Percentiles rank a stretch among this genome's conserved stretches.
These are phyloP conservation scores for Cecidostiba fungosa DNA, from an alignment of 2,888 invertebrate species.

Conservation along the genomic window DNA sequence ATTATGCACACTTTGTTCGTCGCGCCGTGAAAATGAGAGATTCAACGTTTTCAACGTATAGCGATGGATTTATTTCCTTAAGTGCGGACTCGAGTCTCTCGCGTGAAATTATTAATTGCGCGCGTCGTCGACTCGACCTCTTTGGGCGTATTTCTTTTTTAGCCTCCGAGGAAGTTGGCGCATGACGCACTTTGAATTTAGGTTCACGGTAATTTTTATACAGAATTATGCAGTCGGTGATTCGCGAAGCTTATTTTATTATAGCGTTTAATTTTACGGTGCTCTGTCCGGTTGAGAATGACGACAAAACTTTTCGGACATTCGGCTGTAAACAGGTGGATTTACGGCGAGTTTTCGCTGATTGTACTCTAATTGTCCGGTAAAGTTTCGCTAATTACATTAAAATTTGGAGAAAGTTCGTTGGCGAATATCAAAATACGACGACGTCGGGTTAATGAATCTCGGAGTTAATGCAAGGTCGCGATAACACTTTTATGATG, in stretches of 20 bases:
- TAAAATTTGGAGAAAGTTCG: slow-evolving; percentile 16
- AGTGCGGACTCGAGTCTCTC: slow-evolving; percentile 9
- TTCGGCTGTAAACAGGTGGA: slow-evolving; percentile 2
- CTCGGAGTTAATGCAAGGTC: slow-evolving; percentile 11
- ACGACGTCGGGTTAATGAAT: slow-evolving; percentile 12
- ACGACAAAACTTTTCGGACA: background rate
- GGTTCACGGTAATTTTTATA: background rate
- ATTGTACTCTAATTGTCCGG: slow-evolving; percentile 17
- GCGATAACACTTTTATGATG: background rate
- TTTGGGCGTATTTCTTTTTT: no score
- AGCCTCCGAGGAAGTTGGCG: background rate
- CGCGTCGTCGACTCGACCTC: background rate
- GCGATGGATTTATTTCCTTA: slow-evolving; percentile 17
- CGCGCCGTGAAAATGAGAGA: slow-evolving; percentile 30
- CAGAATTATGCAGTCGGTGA: background rate
- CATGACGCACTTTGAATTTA: background rate
- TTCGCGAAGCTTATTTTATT: background rate
- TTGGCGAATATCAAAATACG: slow-evolving; percentile 1
- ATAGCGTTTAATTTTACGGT: background rate
- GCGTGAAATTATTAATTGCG: slow-evolving; percentile 39
- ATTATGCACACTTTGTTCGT: slow-evolving; percentile 38
- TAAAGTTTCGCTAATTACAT: slow-evolving; percentile 28
- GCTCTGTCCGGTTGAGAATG: background rate
- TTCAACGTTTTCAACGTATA: background rate
- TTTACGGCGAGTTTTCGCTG: background rate